Conservation (phyloP, 2,888 invertebrate genomes). For the Mesochorus sp. region DNA sequence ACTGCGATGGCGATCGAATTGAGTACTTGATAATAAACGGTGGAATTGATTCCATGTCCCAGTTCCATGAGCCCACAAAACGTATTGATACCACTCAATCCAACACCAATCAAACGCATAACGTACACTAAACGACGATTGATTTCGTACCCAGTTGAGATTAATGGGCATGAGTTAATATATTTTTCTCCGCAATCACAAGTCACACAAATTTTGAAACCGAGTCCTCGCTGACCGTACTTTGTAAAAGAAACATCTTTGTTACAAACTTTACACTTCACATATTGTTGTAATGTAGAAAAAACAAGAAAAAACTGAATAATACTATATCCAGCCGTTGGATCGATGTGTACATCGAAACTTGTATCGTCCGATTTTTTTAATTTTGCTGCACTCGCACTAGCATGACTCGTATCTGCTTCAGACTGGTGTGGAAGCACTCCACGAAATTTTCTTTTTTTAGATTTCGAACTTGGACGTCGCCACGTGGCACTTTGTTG, state of each 20-base stretch:
- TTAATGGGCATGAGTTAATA: conserved; percentile 59
- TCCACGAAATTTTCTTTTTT: conserved; percentile 49
- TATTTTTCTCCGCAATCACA: conserved; percentile 61
- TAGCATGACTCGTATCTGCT: conserved; percentile 51
- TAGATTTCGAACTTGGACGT: conserved; percentile 21
- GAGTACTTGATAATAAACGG: conserved; percentile 46
- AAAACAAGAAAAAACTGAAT: conserved; percentile 41
- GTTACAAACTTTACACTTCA: conserved; percentile 60
- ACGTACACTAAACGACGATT: conserved; percentile 63
- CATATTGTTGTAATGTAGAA: conserved; percentile 42
- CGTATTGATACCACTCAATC: conserved; percentile 48
- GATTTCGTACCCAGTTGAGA: conserved; percentile 61
- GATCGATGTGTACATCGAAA: conserved; percentile 40
- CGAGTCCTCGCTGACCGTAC: conserved; percentile 56
- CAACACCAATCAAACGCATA: conserved; percentile 61
- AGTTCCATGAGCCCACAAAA: conserved; percentile 63
- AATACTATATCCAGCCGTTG: conserved; percentile 46
- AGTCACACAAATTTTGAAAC: conserved; percentile 59
- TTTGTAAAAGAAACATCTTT: conserved; percentile 53
- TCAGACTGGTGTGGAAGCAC: conserved; percentile 42
- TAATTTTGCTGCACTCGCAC: conserved; percentile 40
- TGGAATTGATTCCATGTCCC: conserved; percentile 35
- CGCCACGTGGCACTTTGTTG: not conserved
- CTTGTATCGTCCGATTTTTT: conserved; percentile 43
- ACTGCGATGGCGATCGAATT: conserved; percentile 48